Conservation (phyloP, 2,888 invertebrate genomes). For the Melanotus villosus region DNA sequence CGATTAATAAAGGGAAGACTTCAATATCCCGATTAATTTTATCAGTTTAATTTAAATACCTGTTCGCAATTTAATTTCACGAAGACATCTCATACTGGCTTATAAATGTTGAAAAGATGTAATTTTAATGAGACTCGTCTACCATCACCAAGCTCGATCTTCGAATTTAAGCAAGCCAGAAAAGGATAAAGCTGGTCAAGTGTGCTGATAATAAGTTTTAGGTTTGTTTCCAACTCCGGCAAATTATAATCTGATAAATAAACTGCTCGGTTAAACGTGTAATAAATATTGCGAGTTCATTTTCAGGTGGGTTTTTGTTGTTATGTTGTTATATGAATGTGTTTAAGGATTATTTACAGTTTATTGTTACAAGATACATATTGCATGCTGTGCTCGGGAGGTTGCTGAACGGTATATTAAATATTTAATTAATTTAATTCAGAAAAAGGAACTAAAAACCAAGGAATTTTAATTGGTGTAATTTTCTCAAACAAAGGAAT, state of each 20-base stretch:
- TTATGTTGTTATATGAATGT: no score
- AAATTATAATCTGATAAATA: constrained; percentile 24
- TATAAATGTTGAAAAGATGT: constrained; percentile 16
- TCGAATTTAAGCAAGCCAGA: background rate
- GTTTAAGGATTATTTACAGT: constrained; percentile 8
- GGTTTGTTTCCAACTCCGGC: background rate
- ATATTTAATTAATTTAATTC: background rate
- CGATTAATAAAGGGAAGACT: constrained; percentile 1
- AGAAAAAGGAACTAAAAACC: no score
- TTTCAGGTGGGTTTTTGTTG: background rate
- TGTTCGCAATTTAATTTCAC: constrained; percentile 7
- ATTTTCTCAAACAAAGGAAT: no score
- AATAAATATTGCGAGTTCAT: constrained; percentile 15
- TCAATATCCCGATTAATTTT: constrained; percentile 1
- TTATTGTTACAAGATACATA: constrained; percentile 2
- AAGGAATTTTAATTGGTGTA: no score
- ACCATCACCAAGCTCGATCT: background rate
- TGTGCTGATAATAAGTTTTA: background rate
- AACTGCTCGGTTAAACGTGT: background rate
- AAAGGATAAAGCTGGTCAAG: constrained; percentile 1
- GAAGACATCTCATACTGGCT: background rate
- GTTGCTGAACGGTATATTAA: constrained; percentile 5
- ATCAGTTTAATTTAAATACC: constrained; percentile 21
- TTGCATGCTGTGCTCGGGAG: background rate
- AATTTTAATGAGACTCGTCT: background rate